phyloP scores from a whole-genome alignment of 2,797 vertebrate genomes.

The Rousettus madagascariensis region DNA sequence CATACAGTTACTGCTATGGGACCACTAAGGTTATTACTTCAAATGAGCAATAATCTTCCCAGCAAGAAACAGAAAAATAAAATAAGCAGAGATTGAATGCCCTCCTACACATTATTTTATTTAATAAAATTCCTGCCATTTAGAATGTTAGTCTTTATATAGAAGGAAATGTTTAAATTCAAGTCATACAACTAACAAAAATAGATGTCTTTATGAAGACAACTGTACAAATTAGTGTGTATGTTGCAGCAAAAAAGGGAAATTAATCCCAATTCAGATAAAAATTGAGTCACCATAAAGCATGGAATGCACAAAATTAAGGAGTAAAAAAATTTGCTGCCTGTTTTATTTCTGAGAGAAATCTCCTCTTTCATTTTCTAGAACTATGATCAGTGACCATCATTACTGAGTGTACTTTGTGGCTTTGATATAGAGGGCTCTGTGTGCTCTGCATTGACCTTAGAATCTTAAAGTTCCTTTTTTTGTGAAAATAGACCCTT shows the following conservation, averaged over 20 bases:
- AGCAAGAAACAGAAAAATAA: slow-evolving; percentile 68
- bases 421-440: neutral
- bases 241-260: neutral
- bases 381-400: neutral
- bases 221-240: slow-evolving; percentile 36
- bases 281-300: slow-evolving; percentile 33
- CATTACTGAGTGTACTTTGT: neutral
- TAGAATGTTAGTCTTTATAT: slow-evolving; percentile 40
- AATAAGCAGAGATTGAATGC: slow-evolving; percentile 65
- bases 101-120: slow-evolving; percentile 58
- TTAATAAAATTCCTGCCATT: slow-evolving; percentile 59
- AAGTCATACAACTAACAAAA: slow-evolving; percentile 42
- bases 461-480: slow-evolving; percentile 3
- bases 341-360: slow-evolving; percentile 24
- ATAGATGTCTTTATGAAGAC: slow-evolving; percentile 48
- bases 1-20: slow-evolving; percentile 44
- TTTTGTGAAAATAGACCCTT: slow-evolving; percentile 9
- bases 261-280: slow-evolving; percentile 58
- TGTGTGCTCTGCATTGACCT: neutral
- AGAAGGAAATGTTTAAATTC: slow-evolving; percentile 60
- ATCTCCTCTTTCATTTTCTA: neutral
- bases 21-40: slow-evolving; percentile 57
- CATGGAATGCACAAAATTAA: neutral
- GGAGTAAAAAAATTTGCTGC: neutral
- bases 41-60: slow-evolving; percentile 71